These are phyloP conservation scores for Apis dorsata DNA, from an alignment of 1,140 invertebrate species.

Conservation along the genomic window DNA sequence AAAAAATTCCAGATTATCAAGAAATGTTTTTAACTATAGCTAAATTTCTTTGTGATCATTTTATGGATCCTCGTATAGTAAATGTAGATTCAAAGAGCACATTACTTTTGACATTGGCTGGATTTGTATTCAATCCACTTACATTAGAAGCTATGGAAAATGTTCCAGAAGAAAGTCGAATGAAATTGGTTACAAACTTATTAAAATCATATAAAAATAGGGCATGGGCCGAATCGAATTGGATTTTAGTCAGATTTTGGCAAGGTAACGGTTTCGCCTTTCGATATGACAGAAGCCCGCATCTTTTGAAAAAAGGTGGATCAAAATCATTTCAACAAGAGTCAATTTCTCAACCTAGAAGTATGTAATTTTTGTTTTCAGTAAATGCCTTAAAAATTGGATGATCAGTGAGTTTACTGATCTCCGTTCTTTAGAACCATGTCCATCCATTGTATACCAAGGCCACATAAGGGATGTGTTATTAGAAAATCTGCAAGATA, in stretches of 20 bases:
- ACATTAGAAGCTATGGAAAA: slow-evolving; percentile 84
- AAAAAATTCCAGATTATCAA: slow-evolving; percentile 81
- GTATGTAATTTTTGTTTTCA: slow-evolving; percentile 69
- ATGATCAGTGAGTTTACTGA: background rate
- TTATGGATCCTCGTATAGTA: slow-evolving; percentile 88
- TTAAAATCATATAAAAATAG: slow-evolving; percentile 90
- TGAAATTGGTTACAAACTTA: slow-evolving; percentile 84
- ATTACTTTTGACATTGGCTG: slow-evolving; percentile 88
- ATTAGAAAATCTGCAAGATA: slow-evolving; percentile 72
- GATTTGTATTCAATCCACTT: slow-evolving; percentile 83
- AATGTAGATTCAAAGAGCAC: slow-evolving; percentile 88
- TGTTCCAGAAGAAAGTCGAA: slow-evolving; percentile 79
- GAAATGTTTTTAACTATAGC: slow-evolving; percentile 83
- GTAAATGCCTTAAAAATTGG: slow-evolving; percentile 3
- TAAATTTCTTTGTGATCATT: slow-evolving; percentile 87
- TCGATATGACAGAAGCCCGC: slow-evolving; percentile 85
- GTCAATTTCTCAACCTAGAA: slow-evolving; percentile 77
- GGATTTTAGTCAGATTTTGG: slow-evolving; percentile 92
- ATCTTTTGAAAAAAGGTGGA: slow-evolving; percentile 80
- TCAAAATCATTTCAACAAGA: slow-evolving; percentile 78
- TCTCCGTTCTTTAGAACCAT: slow-evolving; percentile 80
- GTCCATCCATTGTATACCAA: slow-evolving; percentile 83
- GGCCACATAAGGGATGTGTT: slow-evolving; percentile 80
- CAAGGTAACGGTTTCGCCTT: slow-evolving; percentile 91
- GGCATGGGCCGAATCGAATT: slow-evolving; percentile 93